phyloP scores from a whole-genome alignment of 2,888 invertebrate genomes.

The Priapulus caudatus region DNA sequence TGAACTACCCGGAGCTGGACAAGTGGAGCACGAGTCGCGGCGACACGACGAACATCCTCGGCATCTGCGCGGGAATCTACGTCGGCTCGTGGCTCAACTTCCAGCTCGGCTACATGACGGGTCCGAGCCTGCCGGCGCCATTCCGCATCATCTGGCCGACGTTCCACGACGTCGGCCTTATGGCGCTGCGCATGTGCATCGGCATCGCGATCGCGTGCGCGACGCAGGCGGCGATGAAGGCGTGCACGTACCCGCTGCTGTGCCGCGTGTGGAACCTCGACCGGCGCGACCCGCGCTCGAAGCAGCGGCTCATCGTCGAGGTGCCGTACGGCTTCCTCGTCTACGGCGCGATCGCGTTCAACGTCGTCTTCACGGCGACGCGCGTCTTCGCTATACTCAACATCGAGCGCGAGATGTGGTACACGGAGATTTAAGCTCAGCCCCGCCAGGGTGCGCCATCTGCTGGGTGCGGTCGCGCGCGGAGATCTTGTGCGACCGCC shows the following conservation, averaged over 20 bases:
- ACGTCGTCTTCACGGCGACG: slow-evolving; percentile 62
- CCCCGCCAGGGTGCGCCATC: too few relatives aligned
- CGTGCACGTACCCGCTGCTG: slow-evolving; percentile 53
- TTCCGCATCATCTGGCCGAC: slow-evolving; percentile 69
- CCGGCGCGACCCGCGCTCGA: slow-evolving; percentile 46
- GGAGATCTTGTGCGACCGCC: too few relatives aligned
- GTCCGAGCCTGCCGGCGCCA: slow-evolving; percentile 51
- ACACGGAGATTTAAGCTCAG: slow-evolving; percentile 71
- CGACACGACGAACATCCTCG: slow-evolving; percentile 75
- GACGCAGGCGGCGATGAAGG: slow-evolving; percentile 52
- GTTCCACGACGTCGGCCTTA: slow-evolving; percentile 53
- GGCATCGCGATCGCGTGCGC: slow-evolving; percentile 62
- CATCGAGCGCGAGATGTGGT: slow-evolving; percentile 69
- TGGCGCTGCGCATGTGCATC: slow-evolving; percentile 53
- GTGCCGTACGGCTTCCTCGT: slow-evolving; percentile 69
- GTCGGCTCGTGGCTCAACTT: slow-evolving; percentile 73
- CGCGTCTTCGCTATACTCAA: slow-evolving; percentile 59
- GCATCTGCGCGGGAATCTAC: slow-evolving; percentile 63
- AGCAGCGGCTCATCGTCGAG: slow-evolving; percentile 57
- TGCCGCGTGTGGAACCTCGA: slow-evolving; percentile 57
- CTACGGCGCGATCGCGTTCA: slow-evolving; percentile 65
- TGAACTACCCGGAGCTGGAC: slow-evolving; percentile 66
- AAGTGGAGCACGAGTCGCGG: slow-evolving; percentile 83
- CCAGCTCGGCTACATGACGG: slow-evolving; percentile 52
- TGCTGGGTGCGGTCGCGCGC: too few relatives aligned